These are phyloP conservation scores for Apocrypta bakeri DNA, from an alignment of 1,140 invertebrate genomes.

Conservation along the genomic window DNA sequence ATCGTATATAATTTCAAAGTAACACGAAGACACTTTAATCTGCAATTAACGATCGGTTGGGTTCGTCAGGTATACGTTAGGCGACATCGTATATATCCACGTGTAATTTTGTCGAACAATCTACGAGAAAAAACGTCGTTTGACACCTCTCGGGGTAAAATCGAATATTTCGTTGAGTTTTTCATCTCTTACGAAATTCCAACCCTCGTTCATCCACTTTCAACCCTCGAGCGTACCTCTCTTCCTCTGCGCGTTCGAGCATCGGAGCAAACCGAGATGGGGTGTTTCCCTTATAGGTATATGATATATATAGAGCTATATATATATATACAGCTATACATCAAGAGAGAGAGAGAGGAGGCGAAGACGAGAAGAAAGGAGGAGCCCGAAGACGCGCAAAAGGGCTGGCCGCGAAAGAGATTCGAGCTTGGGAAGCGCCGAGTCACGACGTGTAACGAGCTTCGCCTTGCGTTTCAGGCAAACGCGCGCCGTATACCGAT, in stretches of 20 bases:
- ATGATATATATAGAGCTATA: neutral
- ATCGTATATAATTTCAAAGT: neutral
- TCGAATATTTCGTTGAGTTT: neutral
- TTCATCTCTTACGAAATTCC: neutral
- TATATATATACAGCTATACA: neutral
- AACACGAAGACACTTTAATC: neutral
- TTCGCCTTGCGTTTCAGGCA: conserved; percentile 43
- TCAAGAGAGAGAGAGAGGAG: neutral
- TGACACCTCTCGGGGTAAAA: neutral
- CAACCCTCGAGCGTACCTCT: neutral
- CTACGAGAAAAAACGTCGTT: no score
- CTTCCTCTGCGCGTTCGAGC: neutral
- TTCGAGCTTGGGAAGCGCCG: conserved; percentile 48
- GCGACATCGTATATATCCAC: neutral
- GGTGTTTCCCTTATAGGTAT: neutral
- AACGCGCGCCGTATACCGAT: neutral
- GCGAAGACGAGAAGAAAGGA: conserved; percentile 20
- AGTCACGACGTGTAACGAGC: conserved; percentile 57
- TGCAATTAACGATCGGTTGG: neutral
- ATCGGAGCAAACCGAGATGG: neutral
- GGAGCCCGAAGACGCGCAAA: conserved; percentile 18
- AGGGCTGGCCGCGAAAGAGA: conserved; percentile 18
- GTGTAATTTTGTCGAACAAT: no score
- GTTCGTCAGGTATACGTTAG: neutral
- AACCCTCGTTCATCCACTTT: neutral